Base-by-base conservation (phyloP, 2,113 vertebrate species). In the Notothenia rossii region DNA sequence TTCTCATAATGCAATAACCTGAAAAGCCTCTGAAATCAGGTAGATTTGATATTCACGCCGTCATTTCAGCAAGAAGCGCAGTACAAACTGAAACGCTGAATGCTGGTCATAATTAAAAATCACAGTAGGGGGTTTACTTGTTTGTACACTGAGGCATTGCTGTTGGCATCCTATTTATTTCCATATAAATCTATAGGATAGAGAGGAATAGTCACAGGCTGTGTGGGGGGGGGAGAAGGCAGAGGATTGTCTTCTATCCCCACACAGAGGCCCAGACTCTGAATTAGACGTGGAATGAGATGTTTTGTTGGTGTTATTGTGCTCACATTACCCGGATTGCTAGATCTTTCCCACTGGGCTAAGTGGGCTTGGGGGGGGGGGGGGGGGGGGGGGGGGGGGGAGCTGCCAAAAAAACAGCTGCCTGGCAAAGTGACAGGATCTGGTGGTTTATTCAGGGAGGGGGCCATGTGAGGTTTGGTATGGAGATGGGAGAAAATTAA, bases 241-340 rank as follows among this genome's bases (percentile, higher is more conserved):
- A 70, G 66, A 80, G 77, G 87, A 88, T 91, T 82, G 84, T 85
- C 78, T 89, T 75, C 61, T 29, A 76, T 84, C 83, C 85, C 77
- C 90, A 89, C 89, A 84, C 49, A 63, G 75, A 20, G 72, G 73
- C 81, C 86, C 67, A 78, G 81, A 65, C 78, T 77, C 85, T 72
- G 80, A 93, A 92, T 93, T 93, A 92, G 90, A 87, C 81, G 65
- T 66, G 83, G 88, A 92, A 93, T 91, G 89, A 92, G 89, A 89
- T 92, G 89, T 92, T 91, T 90, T 92, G 89, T 92, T 91, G 90
- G 82, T 83, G 83, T 88, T 90, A 92, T 92, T 92, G 93, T 89
- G 89, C 84, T 89, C 90, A 81, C 85, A 93, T 92, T 94, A 92
- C 82, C 55, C 74, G 80, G 86, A 91, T 82, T 91, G 90, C 88